These are phyloP conservation scores for Elymnias hypermnestra DNA, from an alignment of 1,140 invertebrate species.

Conservation along the genomic window DNA sequence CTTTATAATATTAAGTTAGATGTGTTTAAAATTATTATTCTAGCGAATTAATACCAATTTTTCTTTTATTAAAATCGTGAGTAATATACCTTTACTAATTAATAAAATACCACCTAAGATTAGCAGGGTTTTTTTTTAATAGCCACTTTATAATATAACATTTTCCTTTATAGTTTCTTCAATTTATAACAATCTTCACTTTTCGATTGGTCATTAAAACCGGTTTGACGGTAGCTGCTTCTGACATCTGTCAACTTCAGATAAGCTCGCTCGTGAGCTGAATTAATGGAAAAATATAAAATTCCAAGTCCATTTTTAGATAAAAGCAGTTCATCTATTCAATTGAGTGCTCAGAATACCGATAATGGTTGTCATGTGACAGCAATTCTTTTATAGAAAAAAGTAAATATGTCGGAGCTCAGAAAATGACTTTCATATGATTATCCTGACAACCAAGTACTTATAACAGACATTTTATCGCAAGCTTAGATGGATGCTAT, in stretches of 20 bases:
- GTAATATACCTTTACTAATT: too few species aligned
- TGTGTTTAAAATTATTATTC: too few species aligned
- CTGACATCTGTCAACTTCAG: constrained; percentile 12
- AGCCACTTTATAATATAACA: not conserved
- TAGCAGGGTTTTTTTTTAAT: too few species aligned
- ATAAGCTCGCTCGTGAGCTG: not conserved
- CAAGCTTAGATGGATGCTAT: too few species aligned
- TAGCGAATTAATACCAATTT: too few species aligned
- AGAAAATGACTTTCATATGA: not conserved
- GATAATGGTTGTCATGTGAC: constrained; percentile 4
- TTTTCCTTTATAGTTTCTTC: not conserved
- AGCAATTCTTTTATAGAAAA: not conserved
- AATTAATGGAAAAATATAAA: constrained; percentile 10
- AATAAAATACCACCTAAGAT: too few species aligned
- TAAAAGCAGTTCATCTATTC: constrained; percentile 8
- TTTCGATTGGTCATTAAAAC: not conserved
- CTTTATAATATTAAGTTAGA: too few species aligned
- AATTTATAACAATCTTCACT: not conserved
- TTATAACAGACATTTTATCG: too few species aligned
- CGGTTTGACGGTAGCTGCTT: constrained; percentile 1
- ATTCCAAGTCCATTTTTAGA: constrained; percentile 11
- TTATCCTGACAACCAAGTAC: too few species aligned
- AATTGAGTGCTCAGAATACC: not conserved
- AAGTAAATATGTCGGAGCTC: not conserved
- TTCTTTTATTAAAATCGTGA: too few species aligned